Evolutionary conservation across 2,113 vertebrate species (phyloP).

Genomic region (Notiomystis cincta): DNA sequence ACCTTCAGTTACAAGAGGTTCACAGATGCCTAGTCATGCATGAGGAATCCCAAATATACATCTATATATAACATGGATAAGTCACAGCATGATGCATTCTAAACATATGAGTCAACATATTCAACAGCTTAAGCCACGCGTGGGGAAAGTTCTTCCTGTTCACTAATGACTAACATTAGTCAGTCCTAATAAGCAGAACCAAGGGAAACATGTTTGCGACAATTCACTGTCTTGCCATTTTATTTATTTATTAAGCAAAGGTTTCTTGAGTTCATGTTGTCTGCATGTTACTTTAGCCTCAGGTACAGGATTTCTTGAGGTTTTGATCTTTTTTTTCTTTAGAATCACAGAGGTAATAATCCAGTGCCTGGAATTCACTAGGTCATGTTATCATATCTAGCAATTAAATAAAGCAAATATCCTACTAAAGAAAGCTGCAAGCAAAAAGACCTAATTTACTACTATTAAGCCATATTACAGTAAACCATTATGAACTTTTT

Average conservation of each 20-base stretch:
- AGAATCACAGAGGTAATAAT: neutral
- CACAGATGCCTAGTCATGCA: neutral
- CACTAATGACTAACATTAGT: neutral
- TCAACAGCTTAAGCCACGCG: neutral
- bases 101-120: conserved; percentile 40
- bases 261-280: neutral
- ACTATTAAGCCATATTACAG: neutral
- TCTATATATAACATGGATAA: neutral
- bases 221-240: neutral
- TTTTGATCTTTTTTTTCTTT: neutral
- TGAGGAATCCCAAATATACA: neutral
- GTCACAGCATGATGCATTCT: neutral
- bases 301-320: neutral
- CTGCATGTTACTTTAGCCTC: neutral
- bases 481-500: neutral
- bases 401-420: neutral
- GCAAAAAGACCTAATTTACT: neutral
- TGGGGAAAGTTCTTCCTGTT: conserved; percentile 5
- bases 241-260: neutral
- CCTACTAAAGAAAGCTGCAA: neutral
- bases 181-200: neutral
- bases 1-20: neutral
- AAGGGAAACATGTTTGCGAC: neutral
- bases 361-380: neutral
- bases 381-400: neutral